phyloP scores from a whole-genome alignment of 2,888 invertebrate species.

The Sinopyrophorus schimmeli region DNA sequence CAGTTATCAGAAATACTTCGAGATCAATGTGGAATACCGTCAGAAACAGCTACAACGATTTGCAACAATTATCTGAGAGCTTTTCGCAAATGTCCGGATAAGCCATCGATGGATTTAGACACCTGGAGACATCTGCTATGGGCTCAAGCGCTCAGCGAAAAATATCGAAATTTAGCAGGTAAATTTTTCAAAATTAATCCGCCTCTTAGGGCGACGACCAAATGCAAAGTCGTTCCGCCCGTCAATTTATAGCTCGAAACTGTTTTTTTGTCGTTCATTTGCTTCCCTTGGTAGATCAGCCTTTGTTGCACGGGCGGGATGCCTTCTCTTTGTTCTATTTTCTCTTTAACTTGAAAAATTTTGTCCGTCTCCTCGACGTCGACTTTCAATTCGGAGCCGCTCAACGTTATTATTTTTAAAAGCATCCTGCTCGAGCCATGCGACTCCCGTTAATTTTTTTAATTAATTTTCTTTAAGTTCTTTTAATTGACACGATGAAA shows the following conservation, averaged over 20 bases:
- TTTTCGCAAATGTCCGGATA: conserved; percentile 82
- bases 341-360: conserved; percentile 49
- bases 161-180: conserved; percentile 72
- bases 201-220: conserved; percentile 52
- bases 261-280: conserved; percentile 51
- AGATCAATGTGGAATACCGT: conserved; percentile 68
- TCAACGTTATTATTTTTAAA: conserved; percentile 51
- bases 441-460: too few species aligned
- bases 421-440: too few species aligned
- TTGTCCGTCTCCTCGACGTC: conserved; percentile 51
- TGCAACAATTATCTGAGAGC: conserved; percentile 72
- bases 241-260: conserved; percentile 50
- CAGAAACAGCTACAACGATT: conserved; percentile 66
- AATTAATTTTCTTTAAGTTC: too few species aligned
- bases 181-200: conserved; percentile 51
- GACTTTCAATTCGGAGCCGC: conserved; percentile 49
- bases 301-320: conserved; percentile 52
- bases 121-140: conserved; percentile 79
- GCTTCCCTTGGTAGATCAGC: conserved; percentile 51
- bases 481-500: too few species aligned
- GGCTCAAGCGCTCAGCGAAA: conserved; percentile 75
- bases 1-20: conserved; percentile 60
- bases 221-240: conserved; percentile 49
- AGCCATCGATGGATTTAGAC: conserved; percentile 71
- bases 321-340: conserved; percentile 52